A percentile compares a stretch with the other conserved stretches of the same genome.
These are phyloP conservation scores for Adrianichthys oophorus DNA, from an alignment of 2,797 vertebrate genomes.

Conservation along the genomic window DNA sequence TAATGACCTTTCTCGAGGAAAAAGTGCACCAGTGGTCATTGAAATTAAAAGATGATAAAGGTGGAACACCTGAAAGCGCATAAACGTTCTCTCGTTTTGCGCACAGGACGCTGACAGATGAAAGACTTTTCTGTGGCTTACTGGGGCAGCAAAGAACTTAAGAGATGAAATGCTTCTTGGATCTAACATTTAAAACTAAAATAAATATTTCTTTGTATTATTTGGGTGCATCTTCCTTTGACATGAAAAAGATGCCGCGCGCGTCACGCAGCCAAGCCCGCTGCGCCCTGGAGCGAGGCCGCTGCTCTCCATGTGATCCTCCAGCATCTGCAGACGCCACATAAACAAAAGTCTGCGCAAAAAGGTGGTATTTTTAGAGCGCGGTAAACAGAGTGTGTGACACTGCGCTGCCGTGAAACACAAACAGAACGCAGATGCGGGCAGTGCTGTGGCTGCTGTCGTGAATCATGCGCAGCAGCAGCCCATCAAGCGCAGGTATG, in stretches of 20 bases:
- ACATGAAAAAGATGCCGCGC: not conserved
- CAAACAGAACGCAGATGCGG: conserved; percentile 56
- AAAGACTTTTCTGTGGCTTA: no score
- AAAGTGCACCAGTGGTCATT: not conserved
- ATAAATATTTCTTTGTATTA: not conserved
- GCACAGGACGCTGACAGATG: no score
- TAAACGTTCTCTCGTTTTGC: no score
- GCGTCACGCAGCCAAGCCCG: conserved; percentile 8
- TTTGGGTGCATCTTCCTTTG: not conserved
- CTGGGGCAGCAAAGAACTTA: no score
- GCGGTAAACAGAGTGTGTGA: conserved; percentile 54
- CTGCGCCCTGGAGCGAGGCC: conserved; percentile 27
- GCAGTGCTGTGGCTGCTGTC: conserved; percentile 22
- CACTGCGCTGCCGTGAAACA: conserved; percentile 43
- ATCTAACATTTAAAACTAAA: not conserved
- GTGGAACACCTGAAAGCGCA: no score
- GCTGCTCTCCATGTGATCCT: conserved; percentile 40
- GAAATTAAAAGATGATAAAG: not conserved
- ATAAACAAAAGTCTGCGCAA: conserved; percentile 59
- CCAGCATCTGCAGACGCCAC: conserved; percentile 45
- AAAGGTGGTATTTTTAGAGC: conserved; percentile 62
- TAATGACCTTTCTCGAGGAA: not conserved
- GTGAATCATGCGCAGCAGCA: conserved; percentile 32
- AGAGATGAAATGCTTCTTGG: no score
- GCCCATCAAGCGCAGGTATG: conserved; percentile 3